Conservation (phyloP, 2,888 invertebrate species). For the Pelosia muscerda region DNA sequence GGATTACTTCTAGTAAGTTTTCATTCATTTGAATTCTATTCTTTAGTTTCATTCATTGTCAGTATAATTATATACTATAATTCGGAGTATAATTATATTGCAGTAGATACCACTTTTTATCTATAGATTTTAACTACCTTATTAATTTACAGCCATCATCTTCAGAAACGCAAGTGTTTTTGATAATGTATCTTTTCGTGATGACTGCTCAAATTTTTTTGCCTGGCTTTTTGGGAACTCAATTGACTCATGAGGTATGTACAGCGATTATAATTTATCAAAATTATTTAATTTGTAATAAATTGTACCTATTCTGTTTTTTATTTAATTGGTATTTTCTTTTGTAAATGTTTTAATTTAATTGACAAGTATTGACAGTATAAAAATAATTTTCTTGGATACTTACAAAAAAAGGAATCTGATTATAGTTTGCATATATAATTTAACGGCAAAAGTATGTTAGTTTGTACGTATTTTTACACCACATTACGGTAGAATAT, state of each 20-base stretch:
- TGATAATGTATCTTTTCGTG: constrained; percentile 59
- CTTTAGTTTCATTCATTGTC: too few species aligned
- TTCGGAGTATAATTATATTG: background rate
- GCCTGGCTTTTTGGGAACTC: constrained; percentile 68
- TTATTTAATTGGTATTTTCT: too few species aligned
- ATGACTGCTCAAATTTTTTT: constrained; percentile 68
- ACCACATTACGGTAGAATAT: too few species aligned
- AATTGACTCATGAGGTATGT: constrained; percentile 62
- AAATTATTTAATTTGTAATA: background rate
- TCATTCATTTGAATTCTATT: background rate
- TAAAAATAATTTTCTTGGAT: background rate
- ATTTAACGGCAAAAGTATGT: too few species aligned
- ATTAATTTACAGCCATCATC: constrained; percentile 56
- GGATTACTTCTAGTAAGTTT: constrained; percentile 65
- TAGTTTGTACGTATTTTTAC: too few species aligned
- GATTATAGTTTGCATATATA: too few species aligned
- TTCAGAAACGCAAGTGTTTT: constrained; percentile 55
- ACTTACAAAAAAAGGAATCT: too few species aligned
- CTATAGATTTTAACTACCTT: background rate
- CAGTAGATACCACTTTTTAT: background rate
- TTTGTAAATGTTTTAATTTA: too few species aligned
- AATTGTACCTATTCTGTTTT: too few species aligned
- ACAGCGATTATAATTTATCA: background rate
- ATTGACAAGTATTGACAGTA: too few species aligned
- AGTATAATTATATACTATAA: too few species aligned